Base-by-base conservation (phyloP, 2,113 vertebrate species). In the Siphamia tubifer region DNA sequence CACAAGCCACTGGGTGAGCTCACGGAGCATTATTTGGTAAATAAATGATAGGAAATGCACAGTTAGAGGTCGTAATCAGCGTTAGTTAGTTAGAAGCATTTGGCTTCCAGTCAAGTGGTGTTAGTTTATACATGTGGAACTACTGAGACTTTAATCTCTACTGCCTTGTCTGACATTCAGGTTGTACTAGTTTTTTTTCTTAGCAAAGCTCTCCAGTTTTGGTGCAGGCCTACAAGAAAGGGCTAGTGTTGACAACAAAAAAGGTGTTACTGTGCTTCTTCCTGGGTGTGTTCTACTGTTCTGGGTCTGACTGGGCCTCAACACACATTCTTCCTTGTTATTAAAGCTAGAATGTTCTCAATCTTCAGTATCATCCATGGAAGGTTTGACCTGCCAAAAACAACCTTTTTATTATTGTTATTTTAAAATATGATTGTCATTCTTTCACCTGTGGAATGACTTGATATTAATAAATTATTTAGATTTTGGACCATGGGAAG, bases 261-360 rank as follows among this genome's bases (percentile, higher is more conserved):
- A 27, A 74, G 43, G 56, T 72, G 45, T 15, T 40, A 53, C 52
- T 42, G 38, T 55, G 68, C 38, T 85, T 83, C 38, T 85, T 83
- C 75, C 83, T 84, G 83, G 83, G 86, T 88, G 86, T 86, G 83
- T 82, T 7, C 62, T 32, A 12, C 47, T 75, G n/a, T 70, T 66
- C 62, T 62, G 57, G 47, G 54, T 77, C 72, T 64, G 55, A 47
- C 62, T 24, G 60, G 70, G 30, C 23, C 28, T 68, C 56, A 16
- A 9, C 57, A 61, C 32, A 23, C 49, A 40, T 47, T 34, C 38
- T 67, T 70, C 65, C 61, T 82, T 42, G 20, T 64, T 48, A 28
- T 64, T 48, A 28, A 10, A 48, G 2, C 58, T 20, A 48, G 48
- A 62, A 47, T 38, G 34, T 63, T 78, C 64, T 67, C 6, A 31